Conservation (phyloP, 1,140 invertebrate genomes). For the Calliphora vicina region DNA sequence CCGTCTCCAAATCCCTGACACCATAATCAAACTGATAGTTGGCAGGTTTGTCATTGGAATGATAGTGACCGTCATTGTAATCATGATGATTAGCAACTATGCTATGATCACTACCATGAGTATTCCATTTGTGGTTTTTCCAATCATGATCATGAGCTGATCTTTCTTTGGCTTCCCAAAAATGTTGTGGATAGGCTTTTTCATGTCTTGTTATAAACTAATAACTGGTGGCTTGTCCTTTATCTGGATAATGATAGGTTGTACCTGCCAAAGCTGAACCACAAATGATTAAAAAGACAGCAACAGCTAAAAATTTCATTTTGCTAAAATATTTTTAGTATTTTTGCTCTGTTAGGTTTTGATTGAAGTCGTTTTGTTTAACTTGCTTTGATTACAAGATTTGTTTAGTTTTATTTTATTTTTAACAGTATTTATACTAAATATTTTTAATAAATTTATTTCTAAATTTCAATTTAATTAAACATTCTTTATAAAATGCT, state of each 20-base stretch:
- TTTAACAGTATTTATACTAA: background rate
- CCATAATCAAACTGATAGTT: constrained; percentile 38
- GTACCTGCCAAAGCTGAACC: background rate
- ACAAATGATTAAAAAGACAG: background rate
- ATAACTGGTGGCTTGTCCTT: background rate
- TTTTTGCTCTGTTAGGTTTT: background rate
- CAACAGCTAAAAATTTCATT: constrained; percentile 9
- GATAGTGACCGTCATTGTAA: constrained; percentile 48
- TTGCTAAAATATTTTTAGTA: background rate
- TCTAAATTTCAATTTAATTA: background rate
- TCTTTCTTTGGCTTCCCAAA: too few relatives aligned
- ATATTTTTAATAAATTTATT: background rate
- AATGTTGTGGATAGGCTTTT: too few relatives aligned
- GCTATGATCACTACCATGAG: constrained; percentile 49
- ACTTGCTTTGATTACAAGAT: background rate
- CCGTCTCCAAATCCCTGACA: constrained; percentile 48
- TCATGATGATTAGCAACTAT: background rate
- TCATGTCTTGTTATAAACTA: constrained; percentile 5
- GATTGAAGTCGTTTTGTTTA: background rate
- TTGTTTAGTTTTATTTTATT: background rate
- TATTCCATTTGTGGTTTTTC: constrained; percentile 44
- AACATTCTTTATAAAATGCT: background rate
- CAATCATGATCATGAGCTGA: background rate
- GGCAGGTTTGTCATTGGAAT: constrained; percentile 63
- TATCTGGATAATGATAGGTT: background rate